Evolutionary conservation across 1,140 invertebrate genomes (phyloP), one percentile per base, ranked within the genome.

Genomic region (Trachelipus rathkii): DNA sequence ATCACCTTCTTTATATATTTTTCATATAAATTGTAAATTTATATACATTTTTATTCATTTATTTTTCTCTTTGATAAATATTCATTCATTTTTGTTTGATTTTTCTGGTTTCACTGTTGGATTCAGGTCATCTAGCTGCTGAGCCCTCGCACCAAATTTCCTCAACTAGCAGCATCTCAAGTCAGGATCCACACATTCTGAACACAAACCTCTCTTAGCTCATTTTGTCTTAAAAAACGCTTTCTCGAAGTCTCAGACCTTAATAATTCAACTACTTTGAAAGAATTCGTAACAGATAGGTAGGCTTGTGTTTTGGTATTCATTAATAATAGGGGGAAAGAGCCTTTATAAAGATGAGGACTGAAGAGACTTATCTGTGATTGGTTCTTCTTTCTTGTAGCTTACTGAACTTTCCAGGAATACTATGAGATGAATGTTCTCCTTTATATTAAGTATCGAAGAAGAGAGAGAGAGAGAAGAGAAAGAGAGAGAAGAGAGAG

Each of bases 241-340:
- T 19, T 60, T 13, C 11, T 60, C 1, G 2, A 60, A 60, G 50
- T 60, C 50, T 60, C 50, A 13, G 19, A 60, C 19, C 11, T 60
- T 15, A 60, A 60, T 60, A 19, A 60, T 60, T 60, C 50, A 60
- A 60, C 11, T 13, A 19, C 4, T 60, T 8, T 60, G 50, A 60
- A 60, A 60, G 50, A 60, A 60, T 60, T 60, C 50, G 8, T 60
- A 60, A 60, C 19, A 19, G 50, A 60, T 19, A 60, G 50, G 50
- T 60, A 60, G 33, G 33, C 33, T 33, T 33, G 33, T 33, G 33
- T 33, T 33, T 33, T 33, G 33, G 33, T 6, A 33, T 33, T 33
- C 33, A 33, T 33, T 33, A 33, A 33, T 33, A 33, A 33, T 19
- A 19, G 10, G n/a, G n/a, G 23, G n/a, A 11, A 19, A 67, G n/a